Base-by-base conservation (phyloP, 2,888 invertebrate species). In the Itoplectis maculator region DNA sequence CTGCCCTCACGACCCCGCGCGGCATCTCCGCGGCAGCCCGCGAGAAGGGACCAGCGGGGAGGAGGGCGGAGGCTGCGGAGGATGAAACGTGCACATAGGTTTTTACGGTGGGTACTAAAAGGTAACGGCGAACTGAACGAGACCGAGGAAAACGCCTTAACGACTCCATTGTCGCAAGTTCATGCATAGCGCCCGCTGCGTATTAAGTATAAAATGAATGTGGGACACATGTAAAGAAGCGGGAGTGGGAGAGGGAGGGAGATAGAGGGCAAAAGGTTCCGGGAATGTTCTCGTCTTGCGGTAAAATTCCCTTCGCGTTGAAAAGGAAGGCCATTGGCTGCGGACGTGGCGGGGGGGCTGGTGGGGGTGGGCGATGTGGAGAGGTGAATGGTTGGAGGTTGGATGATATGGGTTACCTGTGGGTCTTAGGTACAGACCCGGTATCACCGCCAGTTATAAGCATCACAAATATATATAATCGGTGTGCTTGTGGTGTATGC, bases 141-240 rank as follows among this genome's bases (percentile, higher is more conserved):
- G 81, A 78, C 73, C 73, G 20, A 76, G 66, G 69, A 74, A 81
- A 81, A 81, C 69, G 78, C 78, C 76, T 69, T 81, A 78, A 81
- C 78, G 81, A 81, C 81, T 81, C 78, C 78, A 81, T 81, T 78
- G 73, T 63, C 63, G 78, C 73, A 65, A 81, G 78, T 78, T 78
- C 81, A 74, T 81, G 81, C 81, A 78, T 78, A 51, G 68, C 51
- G 51, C 65, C n/a, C 66, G 13, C 51, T 15, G 70, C 42, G 78
- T 78, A 81, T 81, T 78, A 81, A 70, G 78, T 74, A 78, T 74
- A 78, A 66, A 81, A 78, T 78, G 69, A 81, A 78, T 45, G 77
- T 74, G 73, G 47, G 69, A 69, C 74, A 69, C 81, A 73, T 74
- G 73, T 63, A 69, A 80, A 68, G 54, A 68, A 56, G 59, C 37